Evolutionary conservation across 1,140 invertebrate species (phyloP).

Genomic region (Luehdorfia chinensis): DNA sequence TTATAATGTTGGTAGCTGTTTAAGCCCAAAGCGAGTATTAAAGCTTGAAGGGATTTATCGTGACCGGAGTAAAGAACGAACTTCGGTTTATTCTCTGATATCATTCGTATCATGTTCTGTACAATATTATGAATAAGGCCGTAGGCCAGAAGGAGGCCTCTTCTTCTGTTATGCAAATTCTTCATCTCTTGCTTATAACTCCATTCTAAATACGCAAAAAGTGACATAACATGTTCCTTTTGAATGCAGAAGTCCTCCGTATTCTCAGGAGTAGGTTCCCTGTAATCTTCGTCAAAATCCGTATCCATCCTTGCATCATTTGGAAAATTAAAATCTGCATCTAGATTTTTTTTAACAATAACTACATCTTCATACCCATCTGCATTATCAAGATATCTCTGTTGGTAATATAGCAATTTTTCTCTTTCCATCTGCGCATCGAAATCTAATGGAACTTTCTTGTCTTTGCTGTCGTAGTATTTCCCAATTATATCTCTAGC

Average conservation of each 20-base stretch:
- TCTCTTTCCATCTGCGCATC: conserved; percentile 76
- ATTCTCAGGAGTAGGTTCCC: conserved; percentile 54
- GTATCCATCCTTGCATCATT: conserved; percentile 64
- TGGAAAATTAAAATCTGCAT: conserved; percentile 74
- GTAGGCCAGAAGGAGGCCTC: conserved; percentile 85
- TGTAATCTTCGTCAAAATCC: conserved; percentile 71
- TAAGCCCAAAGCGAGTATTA: conserved; percentile 87
- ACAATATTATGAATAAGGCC: conserved; percentile 88
- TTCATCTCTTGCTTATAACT: conserved; percentile 82
- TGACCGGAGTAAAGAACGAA: conserved; percentile 94
- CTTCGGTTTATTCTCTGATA: conserved; percentile 86
- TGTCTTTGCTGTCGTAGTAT: conserved; percentile 51
- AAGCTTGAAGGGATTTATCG: conserved; percentile 91
- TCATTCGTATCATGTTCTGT: conserved; percentile 86
- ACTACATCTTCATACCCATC: conserved; percentile 72
- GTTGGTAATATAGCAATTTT: conserved; percentile 72
- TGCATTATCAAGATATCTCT: conserved; percentile 68
- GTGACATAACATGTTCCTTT: conserved; percentile 83
- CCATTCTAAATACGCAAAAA: conserved; percentile 88
- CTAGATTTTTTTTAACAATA: conserved; percentile 73
- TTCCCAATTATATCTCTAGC: conserved; percentile 63
- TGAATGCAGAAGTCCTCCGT: conserved; percentile 79
- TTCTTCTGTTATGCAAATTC: conserved; percentile 80
- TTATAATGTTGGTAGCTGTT: conserved; percentile 75
- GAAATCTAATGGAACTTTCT: conserved; percentile 59